phyloP scores from a whole-genome alignment of 1,140 invertebrate species.

The Metopolophium dirhodum region DNA sequence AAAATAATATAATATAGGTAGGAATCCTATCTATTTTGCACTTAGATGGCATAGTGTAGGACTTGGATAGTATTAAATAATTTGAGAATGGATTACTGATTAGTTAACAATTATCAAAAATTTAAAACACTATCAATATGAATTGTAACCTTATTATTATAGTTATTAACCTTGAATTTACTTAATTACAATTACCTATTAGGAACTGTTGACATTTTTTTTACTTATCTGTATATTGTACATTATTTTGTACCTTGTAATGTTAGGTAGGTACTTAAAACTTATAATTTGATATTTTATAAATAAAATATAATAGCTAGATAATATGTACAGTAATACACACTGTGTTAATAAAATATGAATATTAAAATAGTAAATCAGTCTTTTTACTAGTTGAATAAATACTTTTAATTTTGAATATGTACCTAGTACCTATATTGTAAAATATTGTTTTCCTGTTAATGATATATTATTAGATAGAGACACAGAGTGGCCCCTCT shows the following conservation, averaged over 20 bases:
- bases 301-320: background rate
- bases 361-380: background rate
- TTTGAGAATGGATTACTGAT: constrained; percentile 21
- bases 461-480: too few relatives aligned
- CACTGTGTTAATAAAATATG: background rate
- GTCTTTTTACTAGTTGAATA: background rate
- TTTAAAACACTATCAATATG: background rate
- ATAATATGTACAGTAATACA: too few relatives aligned
- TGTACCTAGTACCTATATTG: too few relatives aligned
- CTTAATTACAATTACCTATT: constrained; percentile 37
- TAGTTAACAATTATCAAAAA: background rate
- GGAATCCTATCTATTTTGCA: constrained; percentile 1
- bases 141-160: constrained; percentile 32
- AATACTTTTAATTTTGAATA: too few relatives aligned
- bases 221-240: background rate
- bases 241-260: background rate
- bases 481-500: too few relatives aligned
- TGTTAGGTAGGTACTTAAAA: background rate
- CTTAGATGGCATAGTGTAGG: background rate
- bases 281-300: background rate
- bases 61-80: background rate
- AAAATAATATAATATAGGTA: constrained; percentile 41
- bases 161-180: constrained; percentile 38
- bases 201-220: constrained; percentile 8
- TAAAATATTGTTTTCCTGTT: too few relatives aligned